Evolutionary conservation across 2,888 invertebrate species (phyloP), one percentile per base, ranked within the genome.

Genomic region (Parnassius smintheus): DNA sequence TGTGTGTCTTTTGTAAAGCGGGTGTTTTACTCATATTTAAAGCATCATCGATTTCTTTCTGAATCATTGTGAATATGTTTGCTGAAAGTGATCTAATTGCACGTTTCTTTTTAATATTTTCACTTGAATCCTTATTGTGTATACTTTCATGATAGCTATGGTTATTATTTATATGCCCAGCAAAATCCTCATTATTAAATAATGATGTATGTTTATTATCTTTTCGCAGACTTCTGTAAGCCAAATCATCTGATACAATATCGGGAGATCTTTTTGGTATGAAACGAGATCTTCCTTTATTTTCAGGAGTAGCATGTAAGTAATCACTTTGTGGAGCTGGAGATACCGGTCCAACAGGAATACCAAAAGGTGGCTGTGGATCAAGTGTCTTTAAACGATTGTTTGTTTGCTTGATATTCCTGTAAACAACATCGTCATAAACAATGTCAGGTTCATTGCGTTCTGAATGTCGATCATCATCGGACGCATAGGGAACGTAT

Each of bases 321-420:
- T 98, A 98, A 81, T 98, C 97, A 72, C 95, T 96, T 65, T 95
- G 94, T 0, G 97, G 94, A 7, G 96, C 95, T 1, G 95, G 94
- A 0, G 96, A 93, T 25, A 97, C 95, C 11, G 97, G 97, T 2
- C 96, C 96, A 48, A 97, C 82, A 0, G 98, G 98, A 76, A 98
- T 98, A 22, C 98, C 98, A 80, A 98, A 98, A 1, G 96, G 97
- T 48, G 96, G 97, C 77, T 98, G 98, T 13, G 96, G 96, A 59
- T 97, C 97, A 2, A 94, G 77, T 8, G 95, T 93, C 80, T 94
- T 95, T 51, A 94, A 84, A 55, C 93, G 93, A 77, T 94, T 95
- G 73, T 97, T 97, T 10, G 95, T 95, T 78, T 95, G 94, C 75
- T 95, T 95, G 65, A 96, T 94, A 76, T 94, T 96, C 71, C 97